Evolutionary conservation across 2,888 invertebrate genomes (phyloP), one percentile per base, ranked within the genome.

Genomic region (Sphaerolaimus hirsutus): DNA sequence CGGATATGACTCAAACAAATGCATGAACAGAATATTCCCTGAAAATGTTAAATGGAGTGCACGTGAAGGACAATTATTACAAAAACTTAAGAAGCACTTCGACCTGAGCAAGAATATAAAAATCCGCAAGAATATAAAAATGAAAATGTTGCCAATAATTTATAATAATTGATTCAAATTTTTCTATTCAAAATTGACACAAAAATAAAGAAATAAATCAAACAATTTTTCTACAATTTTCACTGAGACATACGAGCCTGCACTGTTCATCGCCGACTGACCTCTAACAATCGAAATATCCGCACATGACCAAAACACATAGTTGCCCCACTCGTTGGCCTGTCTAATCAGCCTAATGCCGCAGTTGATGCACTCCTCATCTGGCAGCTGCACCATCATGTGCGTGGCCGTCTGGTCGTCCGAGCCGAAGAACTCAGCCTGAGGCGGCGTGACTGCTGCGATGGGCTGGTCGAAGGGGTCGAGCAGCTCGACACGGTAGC

Each of bases 221-320:
- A n/a, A 29, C 29, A 29, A 29, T n/a, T n/a, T n/a, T n/a, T n/a
- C n/a, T n/a, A n/a, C n/a, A n/a, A n/a, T n/a, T n/a, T n/a, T n/a
- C n/a, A n/a, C n/a, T n/a, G n/a, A n/a, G n/a, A n/a, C n/a, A n/a
- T n/a, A n/a, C n/a, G n/a, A n/a, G n/a, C n/a, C n/a, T n/a, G n/a
- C n/a, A n/a, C n/a, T n/a, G n/a, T n/a, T n/a, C n/a, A n/a, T n/a
- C n/a, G n/a, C n/a, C n/a, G n/a, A n/a, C n/a, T n/a, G 32, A 49
- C 48, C 44, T 35, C 51, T 51, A 23, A 54, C 48, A 43, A 55
- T 54, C 45, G 54, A 49, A 32, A 91, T 79, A 66, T 91, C 89
- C 2, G 87, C 80, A 62, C 91, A 91, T 1, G 84, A 84, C 83
- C 84, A 87, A 71, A 91, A 89, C 51, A 78, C 70, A 67, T 87